Evolutionary conservation across 2,113 vertebrate species (phyloP), one percentile per base, ranked within the genome.

Genomic region (Crocuta crocuta): DNA sequence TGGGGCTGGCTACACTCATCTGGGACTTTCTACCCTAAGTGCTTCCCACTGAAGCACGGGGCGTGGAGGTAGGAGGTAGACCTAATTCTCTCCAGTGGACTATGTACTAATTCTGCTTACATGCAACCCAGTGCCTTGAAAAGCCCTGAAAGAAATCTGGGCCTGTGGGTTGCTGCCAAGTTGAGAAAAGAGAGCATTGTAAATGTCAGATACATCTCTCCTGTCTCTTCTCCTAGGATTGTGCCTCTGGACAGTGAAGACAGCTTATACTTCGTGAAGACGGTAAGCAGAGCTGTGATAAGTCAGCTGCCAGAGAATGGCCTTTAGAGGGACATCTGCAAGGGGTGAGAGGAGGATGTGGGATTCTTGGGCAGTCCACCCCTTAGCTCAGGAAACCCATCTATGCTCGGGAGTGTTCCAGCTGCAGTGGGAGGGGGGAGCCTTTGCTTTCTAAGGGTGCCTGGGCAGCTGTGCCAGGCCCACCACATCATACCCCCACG

Each of bases 201-300:
- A 39, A 89, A 76, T 96, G 68, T 61, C 45, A 26, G 24, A 4
- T 45, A 12, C 74, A 7, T 80, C n/a, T 83, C 31, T 95, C n/a
- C 53, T 28, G 0, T 96, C 5, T 93, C 97, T 66, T 4, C 76
- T 91, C 48, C 98, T 92, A 99, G 99, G 97, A 98, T 99, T 73
- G 98, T 99, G 97, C 99, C 99, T 1, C 98, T 99, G 84, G 99
- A 99, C 85, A 99, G 98, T 23, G 99, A 99, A 96, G 99, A 99
- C 45, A 99, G 99, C 97, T 98, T 99, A 65, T 99, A 99, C 94
- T 97, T 99, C 85, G 98, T 99, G 39, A 99, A 99, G 99, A 99
- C 99, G 24, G 99, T 99, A 98, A 99, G 99, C 98, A 97, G 76
- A 95, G 53, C 17, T 95, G 35, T 94, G 93, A n/a, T 39, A 79